These are phyloP conservation scores for Drosophila baimaii DNA, from an alignment of 1,140 invertebrate genomes.

Conservation along the genomic window DNA sequence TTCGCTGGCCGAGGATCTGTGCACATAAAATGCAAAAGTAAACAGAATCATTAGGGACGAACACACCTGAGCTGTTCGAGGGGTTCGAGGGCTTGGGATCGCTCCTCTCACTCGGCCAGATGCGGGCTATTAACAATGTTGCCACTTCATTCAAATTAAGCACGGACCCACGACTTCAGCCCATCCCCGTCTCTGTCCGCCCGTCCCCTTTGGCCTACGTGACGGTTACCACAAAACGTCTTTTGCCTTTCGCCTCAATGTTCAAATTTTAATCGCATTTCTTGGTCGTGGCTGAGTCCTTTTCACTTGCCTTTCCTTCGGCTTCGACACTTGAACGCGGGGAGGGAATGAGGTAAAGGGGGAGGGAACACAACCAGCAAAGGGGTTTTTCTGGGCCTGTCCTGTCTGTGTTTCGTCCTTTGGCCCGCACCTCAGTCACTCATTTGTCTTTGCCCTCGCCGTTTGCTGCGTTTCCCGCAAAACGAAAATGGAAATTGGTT, in stretches of 20 bases:
- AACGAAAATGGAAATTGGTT: slow-evolving; percentile 81
- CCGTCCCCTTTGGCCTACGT: slow-evolving; percentile 39
- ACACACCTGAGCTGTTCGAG: neutral
- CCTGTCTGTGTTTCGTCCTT: slow-evolving; percentile 31
- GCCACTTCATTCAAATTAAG: slow-evolving; percentile 81
- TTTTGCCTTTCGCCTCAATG: slow-evolving; percentile 66
- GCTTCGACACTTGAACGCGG: slow-evolving; percentile 23
- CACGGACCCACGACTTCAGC: slow-evolving; percentile 30
- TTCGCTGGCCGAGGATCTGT: slow-evolving; percentile 26
- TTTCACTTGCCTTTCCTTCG: slow-evolving; percentile 45
- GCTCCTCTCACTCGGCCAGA: neutral
- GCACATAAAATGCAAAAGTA: slow-evolving; percentile 66
- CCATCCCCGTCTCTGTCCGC: neutral
- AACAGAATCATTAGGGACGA: slow-evolving; percentile 63
- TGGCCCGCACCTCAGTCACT: slow-evolving; percentile 66
- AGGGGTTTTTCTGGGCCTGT: slow-evolving; percentile 58
- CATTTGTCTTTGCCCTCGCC: slow-evolving; percentile 72
- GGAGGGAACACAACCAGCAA: neutral
- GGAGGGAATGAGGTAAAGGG: neutral
- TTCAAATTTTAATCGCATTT: slow-evolving; percentile 81
- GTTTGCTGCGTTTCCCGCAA: slow-evolving; percentile 68
- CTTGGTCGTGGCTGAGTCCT: slow-evolving; percentile 58
- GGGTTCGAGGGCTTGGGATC: slow-evolving; percentile 18
- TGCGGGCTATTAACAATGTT: slow-evolving; percentile 72
- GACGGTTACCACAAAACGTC: slow-evolving; percentile 62